Base-by-base conservation (phyloP, 2,113 vertebrate species). In the Clarias magur region DNA sequence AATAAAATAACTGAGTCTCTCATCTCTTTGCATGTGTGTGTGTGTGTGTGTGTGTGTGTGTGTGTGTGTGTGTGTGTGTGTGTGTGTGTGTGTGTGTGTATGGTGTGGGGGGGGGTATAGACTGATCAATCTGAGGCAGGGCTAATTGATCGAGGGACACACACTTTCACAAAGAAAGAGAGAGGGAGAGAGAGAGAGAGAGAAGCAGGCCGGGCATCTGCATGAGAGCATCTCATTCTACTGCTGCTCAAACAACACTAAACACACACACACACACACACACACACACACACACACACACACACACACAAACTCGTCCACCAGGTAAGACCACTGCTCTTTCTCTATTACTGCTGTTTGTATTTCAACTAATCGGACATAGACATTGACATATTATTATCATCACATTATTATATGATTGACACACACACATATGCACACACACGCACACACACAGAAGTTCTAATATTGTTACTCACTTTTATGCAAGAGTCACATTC, bases 51-150 rank as follows among this genome's bases (percentile, higher is more conserved):
- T 42, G 63, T 73, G 80, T 62, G 72, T 56, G 70, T n/a, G n/a
- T n/a, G n/a, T n/a, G n/a, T n/a, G n/a, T n/a, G n/a, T n/a, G n/a
- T n/a, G n/a, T n/a, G n/a, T n/a, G n/a, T n/a, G n/a, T n/a, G n/a
- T n/a, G n/a, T n/a, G n/a, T n/a, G n/a, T n/a, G n/a, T n/a, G n/a
- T n/a, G n/a, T n/a, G n/a, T n/a, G n/a, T n/a, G n/a, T n/a, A n/a
- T n/a, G 7, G 30, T 9, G 13, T 23, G 42, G 23, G 27, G 56
- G 27, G 72, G 84, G n/a, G 42, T 42, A 42, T 42, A 5, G 42
- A 42, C 84, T 88, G 80, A 89, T 89, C 88, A 89, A 89, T 83
- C 75, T 73, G 75, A 89, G 88, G 88, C 88, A 87, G 85, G 88
- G 88, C 88, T 89, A 89, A 89, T 89, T 89, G 88, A 89, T 89